Evolutionary conservation across 2,888 invertebrate species (phyloP), one percentile per base, ranked within the genome.

Genomic region (Drosophila koepferae): DNA sequence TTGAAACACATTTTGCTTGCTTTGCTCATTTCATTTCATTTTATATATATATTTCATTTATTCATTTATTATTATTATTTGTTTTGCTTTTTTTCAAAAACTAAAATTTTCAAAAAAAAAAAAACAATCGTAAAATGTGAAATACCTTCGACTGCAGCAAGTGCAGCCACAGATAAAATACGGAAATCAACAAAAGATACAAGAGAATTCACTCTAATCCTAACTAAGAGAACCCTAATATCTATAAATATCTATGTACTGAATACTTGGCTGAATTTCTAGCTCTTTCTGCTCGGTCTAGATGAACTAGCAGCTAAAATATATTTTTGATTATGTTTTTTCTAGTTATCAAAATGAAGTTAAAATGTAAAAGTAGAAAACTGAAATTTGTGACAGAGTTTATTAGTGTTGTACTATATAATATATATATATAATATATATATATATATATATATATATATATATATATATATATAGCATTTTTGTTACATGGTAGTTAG

Each of bases 391-490:
- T 70, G 61, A 48, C 48, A 61, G 61, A 69, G 48, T 68, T 44
- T 10, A 8, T 49, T 48, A 54, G 61, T 70, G 60, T 70, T 68
- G 12, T 23, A 55, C 41, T 62, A 69, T 54, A 23, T 53, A 46
- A 40, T 54, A 20, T 69, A 61, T 41, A 41, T n/a, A n/a, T n/a
- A n/a, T n/a, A n/a, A n/a, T n/a, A n/a, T n/a, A n/a, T n/a, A n/a
- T n/a, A n/a, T n/a, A n/a, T n/a, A n/a, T n/a, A n/a, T n/a, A n/a
- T n/a, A n/a, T n/a, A n/a, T n/a, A n/a, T n/a, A n/a, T n/a, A n/a
- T n/a, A n/a, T n/a, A 40, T 54, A 20, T 69, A 61, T 51, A 61
- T 38, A 38, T 68, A 46, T 68, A 54, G 67, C 67, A 31, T 44
- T 53, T 59, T 23, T 28, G 48, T 34, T 51, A 62, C 67, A 49